These are phyloP conservation scores for Agrilus mali DNA, from an alignment of 2,888 invertebrate species.

Conservation along the genomic window DNA sequence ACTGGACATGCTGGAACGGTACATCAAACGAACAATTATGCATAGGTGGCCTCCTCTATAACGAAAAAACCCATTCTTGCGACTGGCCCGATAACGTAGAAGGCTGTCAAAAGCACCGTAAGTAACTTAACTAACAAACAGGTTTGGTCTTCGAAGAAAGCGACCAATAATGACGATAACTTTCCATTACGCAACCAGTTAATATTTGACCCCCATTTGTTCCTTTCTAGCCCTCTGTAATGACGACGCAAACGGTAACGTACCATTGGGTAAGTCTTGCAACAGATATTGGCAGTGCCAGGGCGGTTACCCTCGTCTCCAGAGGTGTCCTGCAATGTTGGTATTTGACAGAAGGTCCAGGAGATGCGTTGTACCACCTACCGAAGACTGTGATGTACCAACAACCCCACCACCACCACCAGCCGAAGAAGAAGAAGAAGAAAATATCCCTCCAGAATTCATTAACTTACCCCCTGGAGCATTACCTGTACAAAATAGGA, in stretches of 20 bases:
- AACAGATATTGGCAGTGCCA: slow-evolving; percentile 92
- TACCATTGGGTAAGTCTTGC: slow-evolving; percentile 82
- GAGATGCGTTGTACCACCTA: slow-evolving; percentile 79
- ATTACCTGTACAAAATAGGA: slow-evolving; percentile 28
- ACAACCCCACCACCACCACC: slow-evolving; percentile 57
- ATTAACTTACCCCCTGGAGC: slow-evolving; percentile 32
- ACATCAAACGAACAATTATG: slow-evolving; percentile 86
- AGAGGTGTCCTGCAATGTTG: slow-evolving; percentile 81
- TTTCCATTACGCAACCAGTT: too few relatives aligned
- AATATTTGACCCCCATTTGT: neutral
- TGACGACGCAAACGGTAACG: slow-evolving; percentile 83
- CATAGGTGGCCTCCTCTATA: slow-evolving; percentile 82
- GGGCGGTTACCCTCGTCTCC: slow-evolving; percentile 83
- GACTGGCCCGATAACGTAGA: slow-evolving; percentile 92
- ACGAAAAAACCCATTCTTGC: slow-evolving; percentile 81
- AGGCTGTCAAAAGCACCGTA: slow-evolving; percentile 88
- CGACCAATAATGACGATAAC: neutral
- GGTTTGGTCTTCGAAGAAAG: slow-evolving; percentile 1
- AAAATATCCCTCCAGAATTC: slow-evolving; percentile 21
- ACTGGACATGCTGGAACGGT: slow-evolving; percentile 94
- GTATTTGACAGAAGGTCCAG: slow-evolving; percentile 73
- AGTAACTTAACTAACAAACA: slow-evolving; percentile 33
- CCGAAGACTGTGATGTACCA: slow-evolving; percentile 78
- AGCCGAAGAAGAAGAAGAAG: slow-evolving; percentile 38
- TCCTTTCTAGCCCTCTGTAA: slow-evolving; percentile 68